phyloP scores from a whole-genome alignment of 2,888 invertebrate genomes.

The Hirtodrosophila confusa region DNA sequence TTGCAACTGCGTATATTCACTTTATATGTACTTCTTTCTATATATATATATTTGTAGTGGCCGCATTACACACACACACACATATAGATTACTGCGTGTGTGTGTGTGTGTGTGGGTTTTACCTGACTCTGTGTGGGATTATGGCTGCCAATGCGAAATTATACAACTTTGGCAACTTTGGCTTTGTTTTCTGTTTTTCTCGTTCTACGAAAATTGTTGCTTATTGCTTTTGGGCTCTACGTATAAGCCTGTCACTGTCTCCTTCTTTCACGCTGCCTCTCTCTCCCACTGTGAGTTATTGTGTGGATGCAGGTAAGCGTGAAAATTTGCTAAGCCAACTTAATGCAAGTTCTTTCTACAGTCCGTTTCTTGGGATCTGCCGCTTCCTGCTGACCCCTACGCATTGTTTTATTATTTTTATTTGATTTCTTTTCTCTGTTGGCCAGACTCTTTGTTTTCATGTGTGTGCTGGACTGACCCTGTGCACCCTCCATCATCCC shows the following conservation, averaged over 20 bases:
- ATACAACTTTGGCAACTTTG: slow-evolving; percentile 71
- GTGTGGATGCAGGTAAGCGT: slow-evolving; percentile 73
- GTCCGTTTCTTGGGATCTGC: slow-evolving; percentile 15
- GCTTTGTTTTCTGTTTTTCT: slow-evolving; percentile 51
- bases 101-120: slow-evolving; percentile 55
- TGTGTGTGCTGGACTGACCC: slow-evolving; percentile 32
- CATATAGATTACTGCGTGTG: slow-evolving; percentile 29
- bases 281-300: slow-evolving; percentile 31
- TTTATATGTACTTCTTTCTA: background rate
- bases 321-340: slow-evolving; percentile 78
- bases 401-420: slow-evolving; percentile 49
- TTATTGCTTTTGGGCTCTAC: slow-evolving; percentile 71
- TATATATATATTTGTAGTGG: slow-evolving; percentile 5
- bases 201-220: slow-evolving; percentile 68
- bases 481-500: slow-evolving; percentile 6
- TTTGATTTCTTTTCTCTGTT: slow-evolving; percentile 7
- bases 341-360: slow-evolving; percentile 71
- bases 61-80: slow-evolving; percentile 26
- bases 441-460: slow-evolving; percentile 26
- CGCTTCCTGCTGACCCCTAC: slow-evolving; percentile 57
- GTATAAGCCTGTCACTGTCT: slow-evolving; percentile 32
- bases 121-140: slow-evolving; percentile 73
- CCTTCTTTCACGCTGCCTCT: background rate
- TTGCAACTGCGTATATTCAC: slow-evolving; percentile 32
- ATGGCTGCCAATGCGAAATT: slow-evolving; percentile 76